Conservation (phyloP, 2,797 vertebrate genomes). For the Galago senegalensis region DNA sequence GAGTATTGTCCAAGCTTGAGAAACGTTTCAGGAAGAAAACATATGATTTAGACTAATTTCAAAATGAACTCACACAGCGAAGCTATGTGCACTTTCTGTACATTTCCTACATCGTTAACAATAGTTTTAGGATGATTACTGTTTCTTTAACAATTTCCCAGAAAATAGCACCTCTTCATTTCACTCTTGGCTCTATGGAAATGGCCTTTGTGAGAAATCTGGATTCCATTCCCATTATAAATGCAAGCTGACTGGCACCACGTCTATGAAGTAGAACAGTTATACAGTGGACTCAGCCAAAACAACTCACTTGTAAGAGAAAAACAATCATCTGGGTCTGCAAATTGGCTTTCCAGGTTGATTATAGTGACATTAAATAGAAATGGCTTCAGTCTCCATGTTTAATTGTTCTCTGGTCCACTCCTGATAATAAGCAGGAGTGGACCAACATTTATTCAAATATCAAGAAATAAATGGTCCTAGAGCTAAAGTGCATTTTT, state of each 20-base stretch:
- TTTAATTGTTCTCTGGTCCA: constrained; percentile 65
- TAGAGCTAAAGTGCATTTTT: constrained; percentile 31
- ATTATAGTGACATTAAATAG: constrained; percentile 69
- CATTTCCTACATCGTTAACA: background rate
- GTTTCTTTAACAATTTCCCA: constrained; percentile 39
- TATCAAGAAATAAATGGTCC: constrained; percentile 46
- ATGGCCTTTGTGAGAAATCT: constrained; percentile 63
- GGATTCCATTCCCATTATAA: constrained; percentile 48
- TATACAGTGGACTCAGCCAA: constrained; percentile 65
- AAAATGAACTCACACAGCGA: background rate
- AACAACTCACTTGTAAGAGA: constrained; percentile 67
- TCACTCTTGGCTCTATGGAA: constrained; percentile 55
- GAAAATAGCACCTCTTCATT: constrained; percentile 43
- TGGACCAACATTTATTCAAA: constrained; percentile 51
- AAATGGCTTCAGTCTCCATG: constrained; percentile 50
- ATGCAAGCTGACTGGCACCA: constrained; percentile 62
- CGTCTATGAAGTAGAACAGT: constrained; percentile 65
- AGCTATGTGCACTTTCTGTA: background rate
- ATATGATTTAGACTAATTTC: background rate
- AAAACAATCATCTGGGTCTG: constrained; percentile 69
- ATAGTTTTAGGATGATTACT: constrained; percentile 23
- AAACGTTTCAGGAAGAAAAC: background rate
- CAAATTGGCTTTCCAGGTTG: constrained; percentile 73
- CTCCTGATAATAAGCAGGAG: constrained; percentile 51
- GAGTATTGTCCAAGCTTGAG: background rate